phyloP scores from a whole-genome alignment of 2,888 invertebrate genomes.

The Boloria euphrosyne region DNA sequence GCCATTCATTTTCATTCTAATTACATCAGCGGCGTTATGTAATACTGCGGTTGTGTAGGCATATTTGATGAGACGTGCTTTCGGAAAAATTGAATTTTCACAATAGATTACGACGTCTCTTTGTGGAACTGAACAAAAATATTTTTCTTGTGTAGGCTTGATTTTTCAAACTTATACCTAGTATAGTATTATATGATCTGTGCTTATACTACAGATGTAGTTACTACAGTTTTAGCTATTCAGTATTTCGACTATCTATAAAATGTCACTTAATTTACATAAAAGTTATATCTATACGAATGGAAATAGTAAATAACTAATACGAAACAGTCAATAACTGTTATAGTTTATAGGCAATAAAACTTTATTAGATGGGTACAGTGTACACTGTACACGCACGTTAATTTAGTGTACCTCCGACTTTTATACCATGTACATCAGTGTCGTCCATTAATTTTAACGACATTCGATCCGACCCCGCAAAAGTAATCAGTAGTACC shows the following conservation, averaged over 20 bases:
- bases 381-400: constrained; percentile 13
- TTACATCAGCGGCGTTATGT: constrained; percentile 28
- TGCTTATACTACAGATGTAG: too few relatives aligned
- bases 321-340: neutral
- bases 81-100: constrained; percentile 13
- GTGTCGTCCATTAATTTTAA: constrained; percentile 14
- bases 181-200: too few relatives aligned
- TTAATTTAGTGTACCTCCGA: constrained; percentile 11
- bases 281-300: constrained; percentile 6
- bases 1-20: constrained; percentile 26
- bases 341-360: constrained; percentile 9
- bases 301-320: neutral
- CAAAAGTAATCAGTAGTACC: too few relatives aligned
- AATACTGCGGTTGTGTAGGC: constrained; percentile 31
- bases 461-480: neutral
- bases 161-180: neutral
- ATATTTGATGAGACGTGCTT: constrained; percentile 15
- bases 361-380: constrained; percentile 13
- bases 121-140: neutral
- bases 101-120: neutral
- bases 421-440: constrained; percentile 9
- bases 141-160: neutral
- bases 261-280: neutral
- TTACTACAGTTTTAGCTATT: too few relatives aligned
- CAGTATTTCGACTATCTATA: too few relatives aligned